Base-by-base conservation (phyloP, 2,888 invertebrate species). In the Agrotis exclamationis region DNA sequence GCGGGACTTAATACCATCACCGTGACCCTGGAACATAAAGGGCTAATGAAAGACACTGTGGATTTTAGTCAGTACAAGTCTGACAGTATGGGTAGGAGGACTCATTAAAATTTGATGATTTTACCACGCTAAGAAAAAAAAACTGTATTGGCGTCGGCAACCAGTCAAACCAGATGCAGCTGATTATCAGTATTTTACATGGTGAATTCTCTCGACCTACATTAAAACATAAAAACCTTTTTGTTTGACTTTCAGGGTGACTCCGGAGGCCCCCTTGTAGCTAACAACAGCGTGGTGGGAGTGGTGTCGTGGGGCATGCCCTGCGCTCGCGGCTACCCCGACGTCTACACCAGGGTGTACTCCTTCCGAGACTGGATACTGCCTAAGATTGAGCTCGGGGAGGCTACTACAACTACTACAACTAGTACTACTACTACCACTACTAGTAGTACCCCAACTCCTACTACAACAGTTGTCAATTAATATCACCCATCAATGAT, bases 221-320 rank as follows among this genome's bases (percentile, higher is more conserved):
- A 11, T 39, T 39, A 4, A 39, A 11, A 39, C 9, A 4, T 14
- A 22, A 51, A 22, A 3, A 16, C 9, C 11, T 16, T n/a, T 22
- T 11, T 51, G 3, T 7, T 18, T 3, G 3, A 5, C 14, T 73
- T 92, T 88, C 90, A 96, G 94, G 96, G 96, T 75, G 97, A 97
- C 78, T 96, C 96, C 24, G 97, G 97, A 0, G 96, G 96, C 4
- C 96, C 96, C 0, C 86, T 97, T 20, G 93, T 95, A 45, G 92
- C 93, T 68, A 89, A 85, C 1, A 87, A 86, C 54, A 84, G 72
- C 3, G 87, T 96, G 6, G 94, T 96, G 1, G 97, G 97, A 44
- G 87, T 97, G 16, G 96, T 96, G 0, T 97, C 97, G 0, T 96
- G 96, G 96, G 96, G 96, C 5, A 91, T 94, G 88, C 96, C 96